Evolutionary conservation across 2,113 vertebrate genomes (phyloP), one percentile per base, ranked within the genome.

Genomic region (Axis porcinus): DNA sequence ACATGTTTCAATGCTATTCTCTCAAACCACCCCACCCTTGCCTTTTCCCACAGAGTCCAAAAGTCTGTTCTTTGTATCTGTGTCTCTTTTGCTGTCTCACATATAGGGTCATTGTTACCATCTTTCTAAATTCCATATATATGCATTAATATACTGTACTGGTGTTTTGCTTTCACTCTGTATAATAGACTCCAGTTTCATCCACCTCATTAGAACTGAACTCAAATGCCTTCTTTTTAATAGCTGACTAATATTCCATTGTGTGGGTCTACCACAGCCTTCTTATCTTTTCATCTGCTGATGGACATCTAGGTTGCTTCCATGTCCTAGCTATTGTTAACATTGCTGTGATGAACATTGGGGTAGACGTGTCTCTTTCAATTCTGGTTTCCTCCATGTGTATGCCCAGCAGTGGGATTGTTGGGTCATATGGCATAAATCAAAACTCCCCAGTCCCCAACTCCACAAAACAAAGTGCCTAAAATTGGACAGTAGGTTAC

Each of bases 31-130:
- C 64, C 33, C 33, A n/a, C 33, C 33, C 64, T n/a, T 1, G 0
- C 64, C 33, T 10, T 67, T 33, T n/a, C 64, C 64, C 33, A 10
- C 33, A 67, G 33, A 67, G 16, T 19, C 16, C 33, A 67, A 67
- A 67, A 67, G 33, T 0, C 33, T 67, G 17, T n/a, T 19, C 33
- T 19, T 2, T 67, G 19, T 8, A n/a, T 67, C 33, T 67, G 16
- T 67, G 62, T 67, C 62, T n/a, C 33, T 67, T 67, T 19, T 9
- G 7, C 7, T 19, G 1, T 67, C 16, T 67, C 0, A 0, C 7
- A 67, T 67, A 9, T 0, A n/a, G 62, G 0, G 3, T n/a, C 33
- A 0, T n/a, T 0, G 0, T n/a, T 67, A 67, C 62, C 33, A n/a
- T 67, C 62, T 67, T 67, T n/a, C 62, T 67, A 67, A 67, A 67